Evolutionary conservation across 2,888 invertebrate species (phyloP), one percentile per base, ranked within the genome.

Genomic region (Petrolisthes cinctipes): DNA sequence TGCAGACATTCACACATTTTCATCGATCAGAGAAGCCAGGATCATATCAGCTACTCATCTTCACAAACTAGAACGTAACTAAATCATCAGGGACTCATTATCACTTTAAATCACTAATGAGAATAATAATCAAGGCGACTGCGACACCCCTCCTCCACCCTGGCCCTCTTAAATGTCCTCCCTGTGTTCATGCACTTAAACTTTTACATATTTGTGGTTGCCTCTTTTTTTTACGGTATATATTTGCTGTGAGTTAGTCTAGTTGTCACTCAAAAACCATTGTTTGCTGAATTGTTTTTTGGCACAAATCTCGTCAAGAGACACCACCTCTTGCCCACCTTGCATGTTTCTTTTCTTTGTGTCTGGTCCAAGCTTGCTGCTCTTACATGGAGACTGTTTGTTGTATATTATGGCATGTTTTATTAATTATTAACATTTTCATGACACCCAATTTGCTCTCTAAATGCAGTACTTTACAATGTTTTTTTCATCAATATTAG

Each of bases 311-410:
- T 71, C 37, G 37, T 37, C n/a, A 71, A 14, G 20, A 20, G 20
- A n/a, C n/a, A 71, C 20, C 20, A 71, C 20, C 20, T 71, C 71
- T 37, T 37, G 20, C 71, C 71, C 20, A n/a, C 20, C 20, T 11
- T 71, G 71, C 71, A 71, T 20, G 71, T 17, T n/a, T n/a, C 20
- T n/a, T 71, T 71, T 71, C 71, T 71, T 71, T 71, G 17, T 71
- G 6, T 61, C 61, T 61, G 14, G 71, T 71, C 71, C 71, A 71
- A 71, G 71, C 71, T 71, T 71, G 71, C 71, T 71, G 71, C n/a
- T 71, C n/a, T 71, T 71, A 17, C 17, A 37, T 37, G 37, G 37
- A 37, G 37, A 37, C 37, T 37, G 37, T 37, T 37, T 37, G 37
- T 37, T 37, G 37, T 37, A 37, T 37, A 37, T 37, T 37, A 37